Base-by-base conservation (phyloP, 2,888 invertebrate genomes). In the Neoitamus cyanurus region DNA sequence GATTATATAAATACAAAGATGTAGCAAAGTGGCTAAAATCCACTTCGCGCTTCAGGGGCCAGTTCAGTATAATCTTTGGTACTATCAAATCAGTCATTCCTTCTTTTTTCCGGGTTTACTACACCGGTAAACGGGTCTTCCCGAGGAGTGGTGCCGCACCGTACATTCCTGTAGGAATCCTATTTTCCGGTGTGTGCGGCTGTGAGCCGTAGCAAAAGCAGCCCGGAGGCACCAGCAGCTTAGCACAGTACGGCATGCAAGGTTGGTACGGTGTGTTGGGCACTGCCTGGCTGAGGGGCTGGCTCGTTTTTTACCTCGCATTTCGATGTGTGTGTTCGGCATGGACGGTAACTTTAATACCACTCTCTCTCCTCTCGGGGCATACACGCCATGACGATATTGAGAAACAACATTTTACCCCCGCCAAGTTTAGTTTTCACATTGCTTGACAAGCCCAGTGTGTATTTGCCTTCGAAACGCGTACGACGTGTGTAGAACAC, bases 401-500 rank as follows among this genome's bases (percentile, higher is more conserved):
- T 72, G 72, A 72, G 83, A 83, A 83, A 83, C 72, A 82, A 83
- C 73, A 73, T 77, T 77, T 77, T 89, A 88, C 88, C 89, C 90
- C 89, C 89, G 89, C 90, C 89, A 89, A 89, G 89, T 89, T 88
- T 88, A 88, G 88, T 88, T 88, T 88, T 87, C 88, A 88, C 87
- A 88, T 88, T 90, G 90, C 90, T 90, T 90, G 90, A 90, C 90
- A 90, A 90, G 89, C 89, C 89, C 91, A 91, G 91, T 91, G 90
- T 91, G 90, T 91, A 90, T 91, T 91, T 91, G 91, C 90, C 92
- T 90, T 90, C 91, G 91, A 91, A 91, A 89, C 91, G 91, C 90
- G 91, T 91, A 91, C 90, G 90, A 91, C 91, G 91, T 89, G 89
- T 89, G 88, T 88, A 86, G 88, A 88, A 87, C 87, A 88, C 80